Evolutionary conservation across 2,888 invertebrate species (phyloP).

Genomic region (Trissonchulus sp.): DNA sequence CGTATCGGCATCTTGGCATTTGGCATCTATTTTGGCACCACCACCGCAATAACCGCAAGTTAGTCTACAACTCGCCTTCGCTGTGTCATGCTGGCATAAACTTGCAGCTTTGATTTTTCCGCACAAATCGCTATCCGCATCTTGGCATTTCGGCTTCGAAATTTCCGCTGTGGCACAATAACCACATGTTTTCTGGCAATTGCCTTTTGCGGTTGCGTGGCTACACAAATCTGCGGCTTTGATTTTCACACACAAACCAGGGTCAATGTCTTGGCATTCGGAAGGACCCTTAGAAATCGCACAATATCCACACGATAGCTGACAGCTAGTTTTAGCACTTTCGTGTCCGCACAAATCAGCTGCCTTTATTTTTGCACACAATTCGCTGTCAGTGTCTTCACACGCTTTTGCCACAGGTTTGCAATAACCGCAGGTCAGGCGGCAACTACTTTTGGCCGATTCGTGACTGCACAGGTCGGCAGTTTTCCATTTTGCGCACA

Average conservation of each 20-base stretch:
- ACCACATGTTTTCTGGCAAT: background rate
- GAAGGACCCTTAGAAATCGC: background rate
- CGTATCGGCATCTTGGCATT: too few species aligned
- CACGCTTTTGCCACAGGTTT: too few species aligned
- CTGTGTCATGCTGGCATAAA: too few species aligned
- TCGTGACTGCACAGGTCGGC: background rate
- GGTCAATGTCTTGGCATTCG: background rate
- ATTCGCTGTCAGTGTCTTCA: background rate
- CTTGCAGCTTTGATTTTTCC: too few species aligned
- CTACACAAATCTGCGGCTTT: background rate
- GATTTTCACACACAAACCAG: background rate
- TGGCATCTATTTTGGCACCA: too few species aligned
- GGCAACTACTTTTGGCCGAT: background rate
- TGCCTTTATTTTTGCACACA: background rate
- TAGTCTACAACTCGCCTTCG: too few species aligned
- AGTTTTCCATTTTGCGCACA: background rate
- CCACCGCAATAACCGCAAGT: too few species aligned
- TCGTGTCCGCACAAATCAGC: background rate
- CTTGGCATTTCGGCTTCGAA: too few species aligned
- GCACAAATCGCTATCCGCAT: too few species aligned
- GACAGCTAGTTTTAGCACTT: conserved; percentile 1
- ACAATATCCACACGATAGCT: background rate
- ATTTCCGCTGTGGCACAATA: too few species aligned
- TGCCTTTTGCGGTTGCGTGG: background rate
- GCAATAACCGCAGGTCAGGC: background rate